phyloP scores from a whole-genome alignment of 2,797 vertebrate species.

The Catamblyrhynchus diadema region DNA sequence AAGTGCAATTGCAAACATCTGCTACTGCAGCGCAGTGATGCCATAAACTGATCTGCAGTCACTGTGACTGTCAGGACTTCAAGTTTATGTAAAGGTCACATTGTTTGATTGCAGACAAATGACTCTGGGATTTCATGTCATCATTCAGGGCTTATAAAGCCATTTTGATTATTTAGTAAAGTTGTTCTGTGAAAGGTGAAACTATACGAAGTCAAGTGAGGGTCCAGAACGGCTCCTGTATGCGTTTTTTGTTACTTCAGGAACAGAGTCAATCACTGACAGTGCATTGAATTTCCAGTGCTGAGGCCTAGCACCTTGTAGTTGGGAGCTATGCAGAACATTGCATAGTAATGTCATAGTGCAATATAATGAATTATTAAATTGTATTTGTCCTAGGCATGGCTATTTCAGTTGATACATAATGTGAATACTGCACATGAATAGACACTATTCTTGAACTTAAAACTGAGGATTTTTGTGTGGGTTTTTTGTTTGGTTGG shows the following conservation, averaged over 20 bases:
- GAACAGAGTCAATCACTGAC: not conserved
- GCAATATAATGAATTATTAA: not conserved
- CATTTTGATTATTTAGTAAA: not conserved
- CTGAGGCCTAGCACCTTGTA: not conserved
- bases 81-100: conserved; percentile 22
- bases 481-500: not conserved
- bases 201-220: not conserved
- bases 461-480: not conserved
- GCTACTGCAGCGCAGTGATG: not conserved
- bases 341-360: not conserved
- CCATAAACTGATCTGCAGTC: not conserved
- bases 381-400: not conserved
- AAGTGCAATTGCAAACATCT: conserved; percentile 34
- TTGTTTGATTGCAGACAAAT: not conserved
- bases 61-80: not conserved
- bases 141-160: not conserved
- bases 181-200: not conserved
- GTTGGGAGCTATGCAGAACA: not conserved
- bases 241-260: not conserved
- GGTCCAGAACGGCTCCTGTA: not conserved
- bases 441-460: not conserved
- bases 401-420: not conserved
- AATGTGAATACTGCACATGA: not conserved
- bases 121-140: not conserved
- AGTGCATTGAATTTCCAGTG: not conserved